Evolutionary conservation across 2,113 vertebrate genomes (phyloP).

Genomic region (Zosterops hypoxanthus): DNA sequence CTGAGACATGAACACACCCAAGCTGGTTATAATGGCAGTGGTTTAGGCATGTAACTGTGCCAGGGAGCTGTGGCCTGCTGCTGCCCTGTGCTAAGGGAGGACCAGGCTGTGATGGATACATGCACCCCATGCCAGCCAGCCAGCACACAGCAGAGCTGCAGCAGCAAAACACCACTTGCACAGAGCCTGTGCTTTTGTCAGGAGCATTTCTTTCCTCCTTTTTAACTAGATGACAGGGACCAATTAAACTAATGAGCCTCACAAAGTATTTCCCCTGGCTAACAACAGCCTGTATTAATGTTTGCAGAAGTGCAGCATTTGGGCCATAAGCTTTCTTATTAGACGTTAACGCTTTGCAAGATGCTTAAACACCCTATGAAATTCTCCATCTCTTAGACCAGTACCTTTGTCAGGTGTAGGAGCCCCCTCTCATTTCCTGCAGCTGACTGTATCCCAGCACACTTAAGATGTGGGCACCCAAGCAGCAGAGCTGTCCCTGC

Average conservation of each 20-base stretch:
- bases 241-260: slow-evolving; percentile 77
- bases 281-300: slow-evolving; percentile 50
- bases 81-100: not conserved
- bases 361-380: not conserved
- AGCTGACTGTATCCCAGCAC: not conserved
- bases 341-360: not conserved
- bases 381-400: not conserved
- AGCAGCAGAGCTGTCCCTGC: not conserved
- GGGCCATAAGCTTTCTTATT: not conserved
- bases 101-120: not conserved
- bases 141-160: not conserved
- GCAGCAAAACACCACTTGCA: slow-evolving; percentile 24
- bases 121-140: fast-evolving
- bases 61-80: not conserved
- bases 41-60: not conserved
- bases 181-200: slow-evolving; percentile 56
- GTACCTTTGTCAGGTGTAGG: not conserved
- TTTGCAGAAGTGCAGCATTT: slow-evolving; percentile 45
- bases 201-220: slow-evolving; percentile 45
- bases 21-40: not conserved
- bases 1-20: too few relatives aligned
- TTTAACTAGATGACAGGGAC: slow-evolving; percentile 75
- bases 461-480: not conserved
- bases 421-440: not conserved
- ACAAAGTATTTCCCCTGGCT: slow-evolving; percentile 69